phyloP scores from a whole-genome alignment of 2,113 vertebrate species.

The Cranoglanis bouderius region DNA sequence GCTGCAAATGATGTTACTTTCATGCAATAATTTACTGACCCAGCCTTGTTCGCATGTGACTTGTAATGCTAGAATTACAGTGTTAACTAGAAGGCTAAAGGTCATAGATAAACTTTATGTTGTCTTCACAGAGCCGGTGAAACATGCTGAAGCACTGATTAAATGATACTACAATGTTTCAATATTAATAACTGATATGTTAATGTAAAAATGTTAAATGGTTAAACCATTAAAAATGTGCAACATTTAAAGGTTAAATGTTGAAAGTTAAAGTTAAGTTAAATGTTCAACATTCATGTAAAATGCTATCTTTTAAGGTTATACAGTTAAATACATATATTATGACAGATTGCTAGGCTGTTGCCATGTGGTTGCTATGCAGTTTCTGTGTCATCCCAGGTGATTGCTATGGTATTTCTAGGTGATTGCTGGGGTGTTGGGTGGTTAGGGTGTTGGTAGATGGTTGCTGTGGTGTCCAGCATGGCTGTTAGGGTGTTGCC shows the following conservation, averaged over 20 bases:
- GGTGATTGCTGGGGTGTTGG: background rate
- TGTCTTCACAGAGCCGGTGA: background rate
- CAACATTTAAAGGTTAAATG: too few species aligned
- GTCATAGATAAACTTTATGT: background rate
- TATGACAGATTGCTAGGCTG: too few species aligned
- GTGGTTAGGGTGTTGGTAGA: background rate
- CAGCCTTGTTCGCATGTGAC: background rate
- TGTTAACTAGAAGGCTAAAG: background rate
- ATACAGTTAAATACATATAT: too few species aligned
- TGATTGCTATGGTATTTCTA: background rate
- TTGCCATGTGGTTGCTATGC: background rate
- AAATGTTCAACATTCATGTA: too few species aligned
- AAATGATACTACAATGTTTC: background rate
- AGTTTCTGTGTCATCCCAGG: too few species aligned
- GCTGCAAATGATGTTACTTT: background rate
- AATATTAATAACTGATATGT: background rate
- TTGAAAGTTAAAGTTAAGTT: too few species aligned
- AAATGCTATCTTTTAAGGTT: too few species aligned
- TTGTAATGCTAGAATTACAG: background rate
- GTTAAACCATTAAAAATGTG: too few species aligned
- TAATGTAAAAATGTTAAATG: background rate
- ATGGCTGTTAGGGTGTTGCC: too few species aligned
- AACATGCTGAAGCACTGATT: background rate
- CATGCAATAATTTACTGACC: background rate
- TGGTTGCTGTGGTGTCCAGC: too few species aligned